A percentile compares a stretch with the other conserved stretches of the same genome.
These are phyloP conservation scores for Pantala flavescens DNA, from an alignment of 1,140 invertebrate species.

Conservation along the genomic window DNA sequence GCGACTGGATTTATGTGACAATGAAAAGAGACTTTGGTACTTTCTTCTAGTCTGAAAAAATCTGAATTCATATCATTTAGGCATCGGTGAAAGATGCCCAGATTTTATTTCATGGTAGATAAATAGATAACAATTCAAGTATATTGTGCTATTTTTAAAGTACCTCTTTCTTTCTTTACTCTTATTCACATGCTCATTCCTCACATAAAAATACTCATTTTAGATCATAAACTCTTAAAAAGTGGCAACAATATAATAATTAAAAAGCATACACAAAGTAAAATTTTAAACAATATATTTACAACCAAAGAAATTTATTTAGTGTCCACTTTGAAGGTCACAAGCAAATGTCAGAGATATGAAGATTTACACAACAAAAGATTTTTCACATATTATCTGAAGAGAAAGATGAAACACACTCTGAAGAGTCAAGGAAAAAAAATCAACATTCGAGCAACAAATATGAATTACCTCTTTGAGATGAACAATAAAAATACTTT, in stretches of 20 bases:
- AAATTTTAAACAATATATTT: conserved; percentile 9
- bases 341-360: background rate
- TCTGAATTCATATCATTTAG: background rate
- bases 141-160: background rate
- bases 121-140: conserved; percentile 8
- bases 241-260: background rate
- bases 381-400: background rate
- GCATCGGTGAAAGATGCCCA: background rate
- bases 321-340: background rate
- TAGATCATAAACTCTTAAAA: background rate
- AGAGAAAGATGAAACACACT: background rate
- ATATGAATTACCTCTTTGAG: background rate
- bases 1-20: background rate
- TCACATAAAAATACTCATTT: conserved; percentile 1
- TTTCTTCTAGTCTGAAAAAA: background rate
- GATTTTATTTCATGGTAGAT: background rate
- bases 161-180: background rate
- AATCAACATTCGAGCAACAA: background rate
- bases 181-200: background rate
- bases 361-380: background rate
- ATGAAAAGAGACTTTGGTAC: background rate
- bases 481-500: conserved; percentile 8
- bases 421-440: background rate
- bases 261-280: conserved; percentile 7
- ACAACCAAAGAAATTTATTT: conserved; percentile 8